phyloP scores from a whole-genome alignment of 1,140 invertebrate genomes.

The Druon quercuslanigerum region DNA sequence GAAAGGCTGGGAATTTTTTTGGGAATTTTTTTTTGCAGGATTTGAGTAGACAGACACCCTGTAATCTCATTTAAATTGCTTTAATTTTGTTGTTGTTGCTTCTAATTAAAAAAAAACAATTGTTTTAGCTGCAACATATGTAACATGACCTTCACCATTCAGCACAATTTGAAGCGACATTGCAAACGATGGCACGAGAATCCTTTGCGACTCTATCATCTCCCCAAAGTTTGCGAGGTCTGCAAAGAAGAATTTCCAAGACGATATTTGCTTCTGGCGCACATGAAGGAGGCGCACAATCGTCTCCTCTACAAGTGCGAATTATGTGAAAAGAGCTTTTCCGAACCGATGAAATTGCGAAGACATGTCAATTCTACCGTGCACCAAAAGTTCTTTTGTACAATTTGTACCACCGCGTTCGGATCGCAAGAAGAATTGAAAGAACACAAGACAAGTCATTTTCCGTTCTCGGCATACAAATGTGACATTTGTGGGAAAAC shows the following conservation, averaged over 20 bases:
- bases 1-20: too few species aligned
- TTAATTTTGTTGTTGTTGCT: too few species aligned
- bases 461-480: slow-evolving; percentile 51
- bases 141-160: background rate
- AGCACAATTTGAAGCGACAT: background rate
- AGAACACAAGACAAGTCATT: background rate
- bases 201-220: background rate
- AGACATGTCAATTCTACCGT: background rate
- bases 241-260: slow-evolving; percentile 13
- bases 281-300: slow-evolving; percentile 37
- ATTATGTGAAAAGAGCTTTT: background rate
- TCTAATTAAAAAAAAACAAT: too few species aligned
- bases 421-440: background rate
- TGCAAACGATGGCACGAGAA: slow-evolving; percentile 18
- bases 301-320: slow-evolving; percentile 32
- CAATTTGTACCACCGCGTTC: background rate
- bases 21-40: too few species aligned
- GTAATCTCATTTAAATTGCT: too few species aligned
- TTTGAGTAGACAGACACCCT: too few species aligned
- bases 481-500: slow-evolving; percentile 52
- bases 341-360: background rate
- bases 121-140: background rate
- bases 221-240: slow-evolving; percentile 37
- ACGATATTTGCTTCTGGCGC: slow-evolving; percentile 33
- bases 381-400: slow-evolving; percentile 1